Base-by-base conservation (phyloP, 1,140 invertebrate species). In the Cyclina sinensis region DNA sequence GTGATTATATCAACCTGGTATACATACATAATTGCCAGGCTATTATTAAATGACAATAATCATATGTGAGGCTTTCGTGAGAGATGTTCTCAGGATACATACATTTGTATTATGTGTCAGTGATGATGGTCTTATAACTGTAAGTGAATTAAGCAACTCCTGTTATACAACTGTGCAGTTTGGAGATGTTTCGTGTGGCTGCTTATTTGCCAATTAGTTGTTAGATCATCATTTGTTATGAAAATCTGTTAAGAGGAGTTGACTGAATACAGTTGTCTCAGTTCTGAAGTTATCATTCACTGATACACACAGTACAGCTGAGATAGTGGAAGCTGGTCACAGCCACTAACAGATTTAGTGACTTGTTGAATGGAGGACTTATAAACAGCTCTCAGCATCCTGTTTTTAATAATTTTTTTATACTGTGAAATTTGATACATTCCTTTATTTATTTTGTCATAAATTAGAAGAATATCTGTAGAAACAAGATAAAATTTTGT, bases 21-120 rank as follows among this genome's bases (percentile, higher is more conserved):
- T 43, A 46, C 16, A 78, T 78, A 9, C 43, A 78, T 46, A 46
- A 78, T 78, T 78, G 48, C 24, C n/a, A 12, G 14, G 7, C 74
- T 78, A 30, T 27, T 32, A 78, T 78, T 48, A 9, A 78, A 78
- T 78, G 74, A 51, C 74, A 78, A 51, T 78, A 78, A 78, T 78
- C 27, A 37, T 46, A 30, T 78, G 74, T 30, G 43, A 43, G 70
- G 16, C 39, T n/a, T 74, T 43, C n/a, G n/a, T 65, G 32, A 70
- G 65, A 70, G 32, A 70, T 70, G 21, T 70, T 24, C 32, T 7
- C n/a, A 14, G 27, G 65, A 70, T 70, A 39, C 32, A 18, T 70
- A 11, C n/a, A n/a, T n/a, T n/a, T n/a, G n/a, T n/a, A n/a, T n/a
- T 27, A 70, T 35, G 35, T 70, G 65, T 39, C 32, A 18, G 32